These are phyloP conservation scores for Podarcis lilfordi DNA, from an alignment of 2,797 vertebrate genomes.

Conservation along the genomic window DNA sequence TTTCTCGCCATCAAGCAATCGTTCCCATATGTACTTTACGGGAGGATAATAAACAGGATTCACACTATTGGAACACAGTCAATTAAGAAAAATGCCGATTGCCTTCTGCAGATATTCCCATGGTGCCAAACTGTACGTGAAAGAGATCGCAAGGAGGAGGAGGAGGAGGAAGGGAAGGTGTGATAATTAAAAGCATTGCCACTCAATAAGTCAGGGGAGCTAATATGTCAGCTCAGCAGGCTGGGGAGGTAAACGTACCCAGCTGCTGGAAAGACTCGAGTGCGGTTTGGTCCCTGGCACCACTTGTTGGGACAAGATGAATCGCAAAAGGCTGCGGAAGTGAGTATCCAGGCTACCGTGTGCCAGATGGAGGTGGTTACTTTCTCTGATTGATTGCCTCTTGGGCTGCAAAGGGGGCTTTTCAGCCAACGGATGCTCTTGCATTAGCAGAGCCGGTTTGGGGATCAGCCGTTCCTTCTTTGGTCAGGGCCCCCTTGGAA, in stretches of 20 bases:
- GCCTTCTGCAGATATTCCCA: slow-evolving; percentile 70
- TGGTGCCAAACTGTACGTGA: slow-evolving; percentile 72
- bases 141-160: slow-evolving; percentile 65
- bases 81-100: slow-evolving; percentile 73
- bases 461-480: slow-evolving; percentile 59
- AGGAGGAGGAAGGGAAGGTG: slow-evolving; percentile 71
- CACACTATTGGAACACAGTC: slow-evolving; percentile 66
- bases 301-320: slow-evolving; percentile 77
- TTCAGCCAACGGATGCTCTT: slow-evolving; percentile 72
- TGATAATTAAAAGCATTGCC: slow-evolving; percentile 80
- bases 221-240: slow-evolving; percentile 71
- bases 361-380: slow-evolving; percentile 81
- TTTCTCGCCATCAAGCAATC: slow-evolving; percentile 36
- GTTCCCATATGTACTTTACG: slow-evolving; percentile 28
- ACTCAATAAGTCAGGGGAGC: slow-evolving; percentile 73
- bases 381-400: slow-evolving; percentile 78
- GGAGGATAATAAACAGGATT: slow-evolving; percentile 62
- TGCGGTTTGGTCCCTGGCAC: slow-evolving; percentile 71
- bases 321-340: slow-evolving; percentile 74
- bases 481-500: slow-evolving; percentile 55
- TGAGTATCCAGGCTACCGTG: slow-evolving; percentile 73
- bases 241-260: slow-evolving; percentile 73
- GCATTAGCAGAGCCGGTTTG: slow-evolving; percentile 56
- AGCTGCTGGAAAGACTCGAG: slow-evolving; percentile 68
- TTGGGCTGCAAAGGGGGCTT: slow-evolving; percentile 74